A percentile compares a stretch with the other conserved stretches of the same genome.
Evolutionary conservation across 2,113 vertebrate species (phyloP).

Genomic region (Solenodon paradoxus): DNA sequence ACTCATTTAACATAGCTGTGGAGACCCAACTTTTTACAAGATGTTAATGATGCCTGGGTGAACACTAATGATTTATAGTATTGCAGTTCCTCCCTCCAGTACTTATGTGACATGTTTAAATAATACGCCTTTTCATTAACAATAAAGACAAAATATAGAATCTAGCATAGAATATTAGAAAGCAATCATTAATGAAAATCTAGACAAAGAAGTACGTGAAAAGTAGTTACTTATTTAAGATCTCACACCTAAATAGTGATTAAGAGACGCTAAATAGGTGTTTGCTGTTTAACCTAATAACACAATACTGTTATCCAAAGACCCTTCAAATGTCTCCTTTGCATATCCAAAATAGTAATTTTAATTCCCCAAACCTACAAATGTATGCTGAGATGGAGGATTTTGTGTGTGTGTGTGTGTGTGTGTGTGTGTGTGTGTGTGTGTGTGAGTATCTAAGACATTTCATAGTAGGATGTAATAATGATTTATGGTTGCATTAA

Average conservation of each 20-base stretch:
- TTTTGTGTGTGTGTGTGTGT: neutral
- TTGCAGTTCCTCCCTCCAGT: neutral
- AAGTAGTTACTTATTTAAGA: neutral
- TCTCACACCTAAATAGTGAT: neutral
- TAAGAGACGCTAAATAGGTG: neutral
- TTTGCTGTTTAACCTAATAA: neutral
- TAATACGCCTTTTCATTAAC: neutral
- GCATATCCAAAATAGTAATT: neutral
- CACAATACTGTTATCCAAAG: neutral
- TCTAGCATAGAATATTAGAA: neutral
- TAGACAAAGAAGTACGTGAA: neutral
- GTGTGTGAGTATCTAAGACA: neutral
- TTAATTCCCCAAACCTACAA: neutral
- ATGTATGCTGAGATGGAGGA: neutral
- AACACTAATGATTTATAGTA: neutral
- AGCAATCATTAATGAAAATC: neutral
- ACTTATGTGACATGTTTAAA: neutral
- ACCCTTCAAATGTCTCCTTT: neutral
- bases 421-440: neutral
- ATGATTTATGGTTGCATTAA: slow-evolving; percentile 3
- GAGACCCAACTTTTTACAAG: neutral
- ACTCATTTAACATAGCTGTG: neutral
- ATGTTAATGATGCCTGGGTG: neutral
- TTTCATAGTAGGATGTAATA: neutral
- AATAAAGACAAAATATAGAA: neutral